phyloP scores from a whole-genome alignment of 2,888 invertebrate genomes.

The Leptura quadrifasciata region DNA sequence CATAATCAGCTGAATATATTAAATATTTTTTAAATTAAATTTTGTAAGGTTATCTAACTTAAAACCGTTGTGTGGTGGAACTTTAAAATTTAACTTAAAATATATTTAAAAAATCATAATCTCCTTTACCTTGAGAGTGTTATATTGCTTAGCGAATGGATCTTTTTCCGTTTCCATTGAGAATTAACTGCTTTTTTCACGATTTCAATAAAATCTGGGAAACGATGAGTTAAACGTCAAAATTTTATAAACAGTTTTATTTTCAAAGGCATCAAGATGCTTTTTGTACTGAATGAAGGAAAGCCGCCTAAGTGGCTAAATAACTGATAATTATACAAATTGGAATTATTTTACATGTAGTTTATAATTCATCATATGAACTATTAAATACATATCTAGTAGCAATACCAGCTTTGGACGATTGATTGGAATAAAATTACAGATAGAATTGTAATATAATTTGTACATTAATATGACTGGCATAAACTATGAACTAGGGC shows the following conservation, averaged over 20 bases:
- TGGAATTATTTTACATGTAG: no score
- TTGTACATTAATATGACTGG: no score
- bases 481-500: no score
- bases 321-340: no score
- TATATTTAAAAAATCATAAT: not conserved
- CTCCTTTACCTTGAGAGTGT: constrained; percentile 38
- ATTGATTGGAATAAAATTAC: no score
- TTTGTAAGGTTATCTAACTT: not conserved
- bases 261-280: constrained; percentile 17
- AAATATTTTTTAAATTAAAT: not conserved
- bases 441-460: no score
- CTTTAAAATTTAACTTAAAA: not conserved
- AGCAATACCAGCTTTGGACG: no score
- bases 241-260: constrained; percentile 48
- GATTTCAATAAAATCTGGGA: constrained; percentile 42
- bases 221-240: constrained; percentile 44
- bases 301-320: no score
- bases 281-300: not conserved
- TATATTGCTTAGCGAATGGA: constrained; percentile 58
- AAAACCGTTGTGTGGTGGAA: not conserved
- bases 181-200: constrained; percentile 36
- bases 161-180: constrained; percentile 61
- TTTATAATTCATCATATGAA: no score
- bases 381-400: no score
- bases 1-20: no score